Evolutionary conservation across 2,113 vertebrate species (phyloP).

Genomic region (Microtus ochrogaster): DNA sequence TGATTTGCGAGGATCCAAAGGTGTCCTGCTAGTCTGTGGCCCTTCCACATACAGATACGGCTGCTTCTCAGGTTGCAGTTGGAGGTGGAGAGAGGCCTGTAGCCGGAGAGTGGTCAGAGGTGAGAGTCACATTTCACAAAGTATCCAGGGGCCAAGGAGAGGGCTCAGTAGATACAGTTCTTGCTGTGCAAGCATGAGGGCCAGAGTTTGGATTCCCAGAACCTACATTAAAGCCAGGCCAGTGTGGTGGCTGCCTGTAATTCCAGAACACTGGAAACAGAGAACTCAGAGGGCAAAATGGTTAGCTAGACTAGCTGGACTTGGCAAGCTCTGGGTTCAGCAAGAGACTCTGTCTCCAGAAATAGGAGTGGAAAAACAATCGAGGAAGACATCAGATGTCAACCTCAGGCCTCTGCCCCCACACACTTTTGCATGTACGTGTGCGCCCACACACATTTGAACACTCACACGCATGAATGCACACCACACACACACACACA

Average conservation of each 20-base stretch:
- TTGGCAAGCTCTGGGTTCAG: background rate
- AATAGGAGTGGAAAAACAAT: no score
- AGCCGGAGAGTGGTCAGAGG: background rate
- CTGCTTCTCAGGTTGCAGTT: no score
- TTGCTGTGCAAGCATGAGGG: background rate
- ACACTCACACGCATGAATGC: background rate
- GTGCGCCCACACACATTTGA: background rate
- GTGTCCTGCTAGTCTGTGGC: fast-evolving
- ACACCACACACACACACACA: background rate
- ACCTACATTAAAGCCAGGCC: background rate
- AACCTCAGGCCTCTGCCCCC: background rate
- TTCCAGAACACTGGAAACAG: background rate
- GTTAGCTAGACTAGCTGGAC: background rate
- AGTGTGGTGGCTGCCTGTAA: background rate
- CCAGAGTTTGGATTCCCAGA: background rate
- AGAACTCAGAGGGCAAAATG: background rate
- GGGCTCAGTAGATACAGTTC: no score
- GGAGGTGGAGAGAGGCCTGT: no score
- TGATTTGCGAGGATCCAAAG: background rate
- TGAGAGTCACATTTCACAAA: background rate
- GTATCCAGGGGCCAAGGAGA: background rate
- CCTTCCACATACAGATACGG: background rate
- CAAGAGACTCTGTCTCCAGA: background rate
- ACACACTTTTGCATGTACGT: background rate
- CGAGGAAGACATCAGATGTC: background rate